Evolutionary conservation across 1,140 invertebrate species (phyloP).

Genomic region (Trichonephila clavipes): DNA sequence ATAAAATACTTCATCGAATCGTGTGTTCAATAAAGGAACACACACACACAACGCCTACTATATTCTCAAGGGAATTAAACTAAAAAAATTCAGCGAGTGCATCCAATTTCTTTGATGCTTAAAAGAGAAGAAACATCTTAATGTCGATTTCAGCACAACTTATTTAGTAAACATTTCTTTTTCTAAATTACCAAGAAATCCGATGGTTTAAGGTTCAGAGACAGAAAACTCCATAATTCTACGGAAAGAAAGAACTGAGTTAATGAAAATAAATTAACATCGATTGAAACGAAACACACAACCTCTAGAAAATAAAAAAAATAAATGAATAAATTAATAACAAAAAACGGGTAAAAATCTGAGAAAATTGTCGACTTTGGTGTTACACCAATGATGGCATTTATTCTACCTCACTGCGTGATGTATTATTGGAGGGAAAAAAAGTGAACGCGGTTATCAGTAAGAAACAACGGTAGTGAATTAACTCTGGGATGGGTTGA

Average conservation of each 20-base stretch:
- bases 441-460: neutral
- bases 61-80: too few relatives aligned
- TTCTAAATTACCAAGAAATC: too few relatives aligned
- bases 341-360: neutral
- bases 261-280: slow-evolving; percentile 46
- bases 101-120: too few relatives aligned
- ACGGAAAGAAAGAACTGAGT: neutral
- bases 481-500: slow-evolving; percentile 18
- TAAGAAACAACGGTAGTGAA: slow-evolving; percentile 12
- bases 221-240: neutral
- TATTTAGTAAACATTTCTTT: too few relatives aligned
- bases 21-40: too few relatives aligned
- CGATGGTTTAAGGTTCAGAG: too few relatives aligned
- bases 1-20: too few relatives aligned
- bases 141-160: too few relatives aligned
- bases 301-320: too few relatives aligned
- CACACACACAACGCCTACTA: too few relatives aligned
- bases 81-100: too few relatives aligned
- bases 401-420: neutral
- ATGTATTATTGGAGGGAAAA: slow-evolving; percentile 10
- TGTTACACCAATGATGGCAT: slow-evolving; percentile 43
- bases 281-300: slow-evolving; percentile 27
- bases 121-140: too few relatives aligned
- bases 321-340: neutral
- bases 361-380: slow-evolving; percentile 31